Base-by-base conservation (phyloP, 2,888 invertebrate species). In the Eristalis tenax region DNA sequence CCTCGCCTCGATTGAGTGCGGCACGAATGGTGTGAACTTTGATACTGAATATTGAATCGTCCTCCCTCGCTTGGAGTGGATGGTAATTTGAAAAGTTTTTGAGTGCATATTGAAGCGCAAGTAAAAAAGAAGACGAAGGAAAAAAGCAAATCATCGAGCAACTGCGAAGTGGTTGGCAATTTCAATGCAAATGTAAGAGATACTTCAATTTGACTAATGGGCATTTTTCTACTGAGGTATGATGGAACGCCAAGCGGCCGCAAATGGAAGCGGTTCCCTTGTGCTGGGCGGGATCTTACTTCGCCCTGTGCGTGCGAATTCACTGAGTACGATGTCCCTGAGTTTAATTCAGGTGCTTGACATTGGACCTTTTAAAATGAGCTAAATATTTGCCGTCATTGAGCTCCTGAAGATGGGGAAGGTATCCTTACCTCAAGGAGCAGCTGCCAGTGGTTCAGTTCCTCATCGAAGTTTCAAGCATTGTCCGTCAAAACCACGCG, bases 31-130 rank as follows among this genome's bases (percentile, higher is more conserved):
- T 61, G 69, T n/a, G 61, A 35, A 63, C 23, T 71, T 84, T 80
- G 38, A 50, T 76, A 75, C 59, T 76, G 61, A 85, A 85, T 80
- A 85, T 85, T 77, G 63, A 76, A 85, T 73, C 40, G 23, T 66
- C 75, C 69, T 35, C n/a, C 18, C 71, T 65, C n/a, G 26, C 26
- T 11, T 75, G 40, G 50, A 68, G 28, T 75, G 74, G n/a, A 59
- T 32, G 57, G 50, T 43, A 59, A n/a, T 70, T 75, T 28, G 18
- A 15, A 13, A 71, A 76, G 69, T 70, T 70, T 82, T 43, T 15
- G 57, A 69, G 68, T 77, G 81, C 64, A 70, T 75, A 69, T 81
- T 64, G 40, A 59, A 57, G 50, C 50, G 50, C 5, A 32, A 32
- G 32, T 8, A 32, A 32, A 32, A 32, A 10, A 6, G 10, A 6